These are phyloP conservation scores for Magallana nippona DNA, from an alignment of 2,888 invertebrate genomes.

Conservation along the genomic window DNA sequence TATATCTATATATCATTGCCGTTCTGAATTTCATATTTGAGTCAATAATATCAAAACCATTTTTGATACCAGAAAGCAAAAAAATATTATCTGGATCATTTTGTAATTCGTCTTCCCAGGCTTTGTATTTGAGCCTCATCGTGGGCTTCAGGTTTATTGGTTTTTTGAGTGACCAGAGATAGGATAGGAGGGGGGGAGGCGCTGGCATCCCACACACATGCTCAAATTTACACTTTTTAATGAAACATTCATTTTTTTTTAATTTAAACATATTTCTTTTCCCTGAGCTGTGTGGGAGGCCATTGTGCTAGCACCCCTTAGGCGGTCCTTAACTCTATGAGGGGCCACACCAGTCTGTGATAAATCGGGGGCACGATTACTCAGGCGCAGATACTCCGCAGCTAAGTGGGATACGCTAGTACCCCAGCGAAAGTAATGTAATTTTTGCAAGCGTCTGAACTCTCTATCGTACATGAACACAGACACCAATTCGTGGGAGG, in stretches of 20 bases:
- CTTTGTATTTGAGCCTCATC: conserved; percentile 3
- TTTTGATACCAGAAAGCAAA: conserved; percentile 39
- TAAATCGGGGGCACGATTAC: background rate
- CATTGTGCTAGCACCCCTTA: too few species aligned
- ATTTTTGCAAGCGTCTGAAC: conserved; percentile 27
- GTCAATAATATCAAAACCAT: conserved; percentile 48
- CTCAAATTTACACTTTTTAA: background rate
- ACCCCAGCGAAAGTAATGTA: conserved; percentile 43
- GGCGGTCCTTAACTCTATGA: background rate
- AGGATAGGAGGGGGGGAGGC: conserved; percentile 37
- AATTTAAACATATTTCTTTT: conserved; percentile 36
- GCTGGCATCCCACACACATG: conserved; percentile 40
- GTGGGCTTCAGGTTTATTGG: background rate
- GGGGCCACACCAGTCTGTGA: background rate
- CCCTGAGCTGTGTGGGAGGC: conserved; percentile 9
- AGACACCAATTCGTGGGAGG: conserved; percentile 35
- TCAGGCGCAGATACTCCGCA: conserved; percentile 9
- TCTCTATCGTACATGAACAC: conserved; percentile 45
- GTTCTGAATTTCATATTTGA: conserved; percentile 28
- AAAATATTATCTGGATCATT: conserved; percentile 35
- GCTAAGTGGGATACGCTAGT: conserved; percentile 42
- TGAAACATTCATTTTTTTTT: conserved; percentile 13
- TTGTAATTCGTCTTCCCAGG: conserved; percentile 44
- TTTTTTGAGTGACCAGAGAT: conserved; percentile 33
- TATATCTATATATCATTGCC: conserved; percentile 36